These are phyloP conservation scores for Ptyas mucosa DNA, from an alignment of 2,113 vertebrate species.

Conservation along the genomic window DNA sequence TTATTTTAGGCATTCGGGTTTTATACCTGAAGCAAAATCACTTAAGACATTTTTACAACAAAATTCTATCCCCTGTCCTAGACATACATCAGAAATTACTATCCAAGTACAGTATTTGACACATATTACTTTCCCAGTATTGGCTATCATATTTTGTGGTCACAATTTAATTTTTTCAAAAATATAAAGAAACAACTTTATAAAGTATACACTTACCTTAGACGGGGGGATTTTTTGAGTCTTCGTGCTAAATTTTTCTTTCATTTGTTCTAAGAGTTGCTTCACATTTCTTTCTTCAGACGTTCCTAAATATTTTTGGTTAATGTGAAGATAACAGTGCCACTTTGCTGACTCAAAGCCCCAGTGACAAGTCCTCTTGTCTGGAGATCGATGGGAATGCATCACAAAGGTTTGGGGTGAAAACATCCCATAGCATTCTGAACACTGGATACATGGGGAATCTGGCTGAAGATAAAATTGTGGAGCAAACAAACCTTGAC, in stretches of 20 bases:
- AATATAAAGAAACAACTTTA: slow-evolving; percentile 28
- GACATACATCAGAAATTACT: neutral
- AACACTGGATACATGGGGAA: slow-evolving; percentile 90
- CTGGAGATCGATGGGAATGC: slow-evolving; percentile 93
- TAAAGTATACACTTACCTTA: slow-evolving; percentile 80
- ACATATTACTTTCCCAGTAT: neutral
- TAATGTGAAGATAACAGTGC: slow-evolving; percentile 96
- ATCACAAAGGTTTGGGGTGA: slow-evolving; percentile 96
- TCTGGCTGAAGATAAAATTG: slow-evolving; percentile 91
- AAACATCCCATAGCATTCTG: slow-evolving; percentile 95
- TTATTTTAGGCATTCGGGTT: neutral
- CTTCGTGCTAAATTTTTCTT: slow-evolving; percentile 89
- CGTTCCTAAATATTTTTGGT: slow-evolving; percentile 86
- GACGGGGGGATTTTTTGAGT: slow-evolving; percentile 78
- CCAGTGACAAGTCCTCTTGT: slow-evolving; percentile 99
- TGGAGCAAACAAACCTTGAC: slow-evolving; percentile 93
- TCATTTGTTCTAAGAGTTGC: slow-evolving; percentile 88
- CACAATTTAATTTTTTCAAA: neutral
- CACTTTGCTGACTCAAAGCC: slow-evolving; percentile 97
- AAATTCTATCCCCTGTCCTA: neutral
- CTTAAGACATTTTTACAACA: neutral
- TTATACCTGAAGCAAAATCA: neutral
- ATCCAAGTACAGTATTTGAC: neutral
- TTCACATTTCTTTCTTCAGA: slow-evolving; percentile 83
- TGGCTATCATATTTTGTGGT: neutral